Evolutionary conservation across 2,888 invertebrate species (phyloP), one percentile per base, ranked within the genome.

Genomic region (Exocentrus adspersus): DNA sequence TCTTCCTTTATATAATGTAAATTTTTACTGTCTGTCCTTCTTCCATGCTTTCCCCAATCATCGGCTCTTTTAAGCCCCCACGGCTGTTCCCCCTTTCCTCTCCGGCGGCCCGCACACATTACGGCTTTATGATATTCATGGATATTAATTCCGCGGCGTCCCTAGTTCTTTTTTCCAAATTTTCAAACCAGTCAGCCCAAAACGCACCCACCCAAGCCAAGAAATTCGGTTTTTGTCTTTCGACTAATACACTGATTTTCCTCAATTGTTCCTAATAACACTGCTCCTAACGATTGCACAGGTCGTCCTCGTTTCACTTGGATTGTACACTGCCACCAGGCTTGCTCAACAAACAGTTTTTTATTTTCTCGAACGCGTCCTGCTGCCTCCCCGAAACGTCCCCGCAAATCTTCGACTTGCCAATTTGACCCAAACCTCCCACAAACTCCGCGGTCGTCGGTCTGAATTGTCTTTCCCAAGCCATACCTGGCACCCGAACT

Each of bases 241-340:
- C 64, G 48, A 28, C 64, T 77, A 80, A 3, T 68, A 67, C 2
- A 80, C 70, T 6, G 72, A 72, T 46, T 59, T n/a, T 60, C 67
- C 10, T 73, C 69, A 5, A 20, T 52, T 75, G 69, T 61, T 53
- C 53, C 65, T 77, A 77, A 19, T 10, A 78, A 30, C 5, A 76
- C 72, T 5, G 65, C 76, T 2, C 69, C 75, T 9, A 75, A 19
- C 75, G 4, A 52, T 1, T 46, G 68, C 57, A 37, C 72, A 72
- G 4, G 75, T n/a, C 76, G 60, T 76, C 74, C 1, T 76, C 68
- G 32, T 7, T 69, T 69, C 59, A 37, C 69, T n/a, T 67, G 68
- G 19, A 60, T 66, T n/a, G 16, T 59, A 28, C 57, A 75, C 66
- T 1, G 70, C 67, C 12, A 76, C 54, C 42, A 6, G 74, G 75